Conservation (phyloP, 2,888 invertebrate species). For the Campaea margaritaria region DNA sequence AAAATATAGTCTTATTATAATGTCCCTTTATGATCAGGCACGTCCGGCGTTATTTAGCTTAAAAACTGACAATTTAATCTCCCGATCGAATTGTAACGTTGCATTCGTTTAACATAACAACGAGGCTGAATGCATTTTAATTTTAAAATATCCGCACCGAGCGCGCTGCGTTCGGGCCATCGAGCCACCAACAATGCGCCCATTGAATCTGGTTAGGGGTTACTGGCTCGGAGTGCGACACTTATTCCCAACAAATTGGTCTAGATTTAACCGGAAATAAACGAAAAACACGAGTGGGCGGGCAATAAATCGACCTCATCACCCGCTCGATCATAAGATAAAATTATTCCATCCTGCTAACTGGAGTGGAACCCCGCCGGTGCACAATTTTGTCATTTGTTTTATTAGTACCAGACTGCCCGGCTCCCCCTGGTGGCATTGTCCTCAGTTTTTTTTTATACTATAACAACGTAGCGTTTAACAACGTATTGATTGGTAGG, state of each 20-base stretch:
- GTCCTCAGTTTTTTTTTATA: conserved; percentile 14
- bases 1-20: conserved; percentile 13
- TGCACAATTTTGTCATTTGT: conserved; percentile 65
- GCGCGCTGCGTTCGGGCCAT: conserved; percentile 39
- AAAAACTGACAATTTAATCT: conserved; percentile 32
- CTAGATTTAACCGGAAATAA: conserved; percentile 69
- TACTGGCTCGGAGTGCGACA: conserved; percentile 53
- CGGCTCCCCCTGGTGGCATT: conserved; percentile 26
- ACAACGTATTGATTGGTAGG: not conserved
- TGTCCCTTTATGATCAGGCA: conserved; percentile 30
- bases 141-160: conserved; percentile 55
- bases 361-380: conserved; percentile 49
- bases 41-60: conserved; percentile 28
- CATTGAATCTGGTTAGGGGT: conserved; percentile 55
- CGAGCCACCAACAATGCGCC: conserved; percentile 57
- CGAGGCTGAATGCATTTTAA: conserved; percentile 59
- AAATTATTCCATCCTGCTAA: conserved; percentile 71
- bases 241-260: conserved; percentile 63
- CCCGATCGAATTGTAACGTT: conserved; percentile 47
- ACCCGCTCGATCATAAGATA: conserved; percentile 60
- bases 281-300: conserved; percentile 68
- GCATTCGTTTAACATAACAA: conserved; percentile 61
- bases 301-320: conserved; percentile 62
- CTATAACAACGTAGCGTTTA: not conserved
- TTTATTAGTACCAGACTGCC: conserved; percentile 48